Evolutionary conservation across 2,797 vertebrate species (phyloP).

Genomic region (Borostomias antarcticus): DNA sequence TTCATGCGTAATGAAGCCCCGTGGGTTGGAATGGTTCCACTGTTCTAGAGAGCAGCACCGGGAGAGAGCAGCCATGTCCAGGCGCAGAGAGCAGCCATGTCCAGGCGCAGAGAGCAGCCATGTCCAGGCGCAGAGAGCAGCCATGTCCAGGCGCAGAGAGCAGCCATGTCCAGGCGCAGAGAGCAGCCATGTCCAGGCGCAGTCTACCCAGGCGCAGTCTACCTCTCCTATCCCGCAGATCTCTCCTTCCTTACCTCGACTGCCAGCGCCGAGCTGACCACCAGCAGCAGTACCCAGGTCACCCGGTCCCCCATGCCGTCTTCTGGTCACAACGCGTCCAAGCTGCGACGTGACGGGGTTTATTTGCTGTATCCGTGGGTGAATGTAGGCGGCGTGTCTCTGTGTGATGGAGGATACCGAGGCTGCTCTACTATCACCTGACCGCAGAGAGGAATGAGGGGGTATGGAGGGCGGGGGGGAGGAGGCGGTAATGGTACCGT

Average conservation of each 20-base stretch:
- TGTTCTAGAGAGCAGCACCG: conserved; percentile 10
- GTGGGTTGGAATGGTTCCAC: conserved; percentile 3
- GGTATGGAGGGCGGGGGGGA: conserved; percentile 34
- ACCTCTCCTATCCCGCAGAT: too few relatives aligned
- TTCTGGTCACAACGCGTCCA: conserved; percentile 38
- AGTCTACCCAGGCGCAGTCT: too few relatives aligned
- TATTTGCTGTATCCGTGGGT: conserved; percentile 19
- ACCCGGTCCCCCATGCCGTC: conserved; percentile 69
- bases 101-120: too few relatives aligned
- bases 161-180: too few relatives aligned
- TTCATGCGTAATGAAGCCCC: conserved; percentile 5
- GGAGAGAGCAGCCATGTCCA: conserved; percentile 9
- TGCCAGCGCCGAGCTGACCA: conserved; percentile 60
- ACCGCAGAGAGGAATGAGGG: conserved; percentile 62
- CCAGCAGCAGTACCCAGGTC: conserved; percentile 66
- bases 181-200: neutral
- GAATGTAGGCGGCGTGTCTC: conserved; percentile 33
- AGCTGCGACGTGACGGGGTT: conserved; percentile 25
- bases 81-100: neutral
- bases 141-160: too few relatives aligned
- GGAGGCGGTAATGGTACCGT: neutral
- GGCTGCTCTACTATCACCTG: conserved; percentile 78
- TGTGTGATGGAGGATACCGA: conserved; percentile 67
- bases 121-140: too few relatives aligned
- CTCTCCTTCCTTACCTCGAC: conserved; percentile 72